Percentiles rank a stretch among this genome's conserved stretches.
Conservation (phyloP, 2,888 invertebrate species). For the Brachyptera risi region DNA sequence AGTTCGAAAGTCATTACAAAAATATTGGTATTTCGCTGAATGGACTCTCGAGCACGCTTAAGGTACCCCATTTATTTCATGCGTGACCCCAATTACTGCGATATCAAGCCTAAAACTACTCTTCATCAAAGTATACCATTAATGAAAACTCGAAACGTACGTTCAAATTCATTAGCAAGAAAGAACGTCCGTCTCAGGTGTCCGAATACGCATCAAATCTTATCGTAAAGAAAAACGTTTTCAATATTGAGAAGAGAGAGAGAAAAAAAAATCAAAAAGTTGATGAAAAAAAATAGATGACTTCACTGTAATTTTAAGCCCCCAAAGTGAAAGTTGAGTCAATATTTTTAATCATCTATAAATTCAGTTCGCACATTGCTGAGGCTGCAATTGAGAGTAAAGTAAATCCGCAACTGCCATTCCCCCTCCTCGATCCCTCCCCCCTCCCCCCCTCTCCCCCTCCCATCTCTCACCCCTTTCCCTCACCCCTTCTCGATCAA, state of each 20-base stretch:
- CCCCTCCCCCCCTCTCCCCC: background rate
- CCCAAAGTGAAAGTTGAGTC: background rate
- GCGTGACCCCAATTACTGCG: no score
- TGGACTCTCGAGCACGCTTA: no score
- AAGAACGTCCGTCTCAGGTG: no score
- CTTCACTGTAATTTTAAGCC: background rate
- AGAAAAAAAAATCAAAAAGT: background rate
- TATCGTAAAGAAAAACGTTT: background rate
- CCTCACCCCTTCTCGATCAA: no score
- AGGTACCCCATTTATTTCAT: no score
- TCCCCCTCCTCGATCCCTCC: background rate
- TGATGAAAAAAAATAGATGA: background rate
- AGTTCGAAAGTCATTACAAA: no score
- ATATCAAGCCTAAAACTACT: no score
- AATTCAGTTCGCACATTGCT: conserved; percentile 4
- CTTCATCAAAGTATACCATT: no score
- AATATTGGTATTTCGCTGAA: no score
- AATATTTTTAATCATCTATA: conserved; percentile 14
- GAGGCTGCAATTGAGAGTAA: background rate
- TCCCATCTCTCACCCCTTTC: background rate
- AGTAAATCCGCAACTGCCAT: background rate
- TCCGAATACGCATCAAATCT: no score
- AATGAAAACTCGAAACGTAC: no score
- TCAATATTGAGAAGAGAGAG: background rate
- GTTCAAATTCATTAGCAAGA: no score